Percentiles rank a stretch among this genome's conserved stretches.
Evolutionary conservation across 1,140 invertebrate species (phyloP).

Genomic region (Leucophenga varia): DNA sequence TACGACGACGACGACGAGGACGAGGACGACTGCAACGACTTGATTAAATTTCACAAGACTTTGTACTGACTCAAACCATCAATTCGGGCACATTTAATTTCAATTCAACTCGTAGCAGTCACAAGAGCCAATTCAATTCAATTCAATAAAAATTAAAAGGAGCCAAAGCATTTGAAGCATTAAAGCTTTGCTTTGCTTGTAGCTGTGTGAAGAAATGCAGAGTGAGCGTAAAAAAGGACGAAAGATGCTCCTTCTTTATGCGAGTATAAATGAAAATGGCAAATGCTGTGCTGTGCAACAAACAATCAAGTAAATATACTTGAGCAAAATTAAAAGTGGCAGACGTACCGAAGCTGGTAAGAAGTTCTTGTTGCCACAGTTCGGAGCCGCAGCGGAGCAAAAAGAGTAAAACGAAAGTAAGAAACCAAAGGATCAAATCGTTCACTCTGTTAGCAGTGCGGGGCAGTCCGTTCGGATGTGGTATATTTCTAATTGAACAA

Average conservation of each 20-base stretch:
- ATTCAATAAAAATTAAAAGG: slow-evolving; percentile 51
- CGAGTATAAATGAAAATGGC: slow-evolving; percentile 11
- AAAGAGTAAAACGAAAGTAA: neutral
- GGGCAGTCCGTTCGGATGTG: neutral
- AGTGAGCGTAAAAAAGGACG: neutral
- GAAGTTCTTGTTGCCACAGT: no score
- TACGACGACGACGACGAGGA: no score
- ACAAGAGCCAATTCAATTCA: slow-evolving; percentile 51
- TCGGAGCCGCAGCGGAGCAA: slow-evolving; percentile 19
- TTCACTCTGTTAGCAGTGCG: no score
- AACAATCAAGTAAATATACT: slow-evolving; percentile 48
- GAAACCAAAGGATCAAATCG: no score
- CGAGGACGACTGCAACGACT: no score
- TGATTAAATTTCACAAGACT: slow-evolving; percentile 44
- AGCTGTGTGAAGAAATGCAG: no score
- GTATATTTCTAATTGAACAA: slow-evolving; percentile 52
- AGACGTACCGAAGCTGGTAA: slow-evolving; percentile 21
- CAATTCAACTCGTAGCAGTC: slow-evolving; percentile 51
- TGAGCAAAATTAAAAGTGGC: slow-evolving; percentile 53
- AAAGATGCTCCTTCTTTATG: no score
- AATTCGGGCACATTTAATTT: slow-evolving; percentile 51
- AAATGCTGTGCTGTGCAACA: slow-evolving; percentile 1
- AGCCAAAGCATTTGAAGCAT: slow-evolving; percentile 16
- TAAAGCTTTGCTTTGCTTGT: no score
- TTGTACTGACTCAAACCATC: slow-evolving; percentile 31